Conservation (phyloP, 2,113 vertebrate genomes). For the Pelecanus crispus region DNA sequence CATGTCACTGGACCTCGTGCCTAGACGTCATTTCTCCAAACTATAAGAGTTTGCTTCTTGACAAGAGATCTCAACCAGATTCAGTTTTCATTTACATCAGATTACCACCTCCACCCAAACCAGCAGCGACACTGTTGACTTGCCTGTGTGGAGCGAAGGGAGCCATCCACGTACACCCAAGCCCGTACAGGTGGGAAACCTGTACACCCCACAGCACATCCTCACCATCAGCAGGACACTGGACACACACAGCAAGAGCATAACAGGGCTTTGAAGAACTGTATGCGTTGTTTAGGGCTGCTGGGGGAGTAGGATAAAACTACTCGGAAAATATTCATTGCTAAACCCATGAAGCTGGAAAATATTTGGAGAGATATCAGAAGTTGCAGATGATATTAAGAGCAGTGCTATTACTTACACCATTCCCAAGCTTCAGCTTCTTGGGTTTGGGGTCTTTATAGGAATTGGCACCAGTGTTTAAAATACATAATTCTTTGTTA, state of each 20-base stretch:
- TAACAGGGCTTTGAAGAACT: neutral
- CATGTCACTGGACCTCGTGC: neutral
- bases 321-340: neutral
- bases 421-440: neutral
- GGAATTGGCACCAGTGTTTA: neutral
- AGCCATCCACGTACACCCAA: no score
- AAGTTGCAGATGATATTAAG: rapidly evolving
- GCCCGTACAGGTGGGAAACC: no score
- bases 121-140: neutral
- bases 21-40: neutral
- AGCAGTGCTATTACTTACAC: neutral
- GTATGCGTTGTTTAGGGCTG: neutral
- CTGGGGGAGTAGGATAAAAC: neutral
- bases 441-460: neutral
- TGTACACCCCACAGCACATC: neutral
- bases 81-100: neutral
- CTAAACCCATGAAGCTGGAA: neutral
- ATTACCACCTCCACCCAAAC: neutral
- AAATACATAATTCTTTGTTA: neutral
- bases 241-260: neutral
- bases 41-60: neutral
- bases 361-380: neutral
- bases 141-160: rapidly evolving
- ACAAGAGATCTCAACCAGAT: neutral
- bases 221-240: neutral